Conservation (phyloP, 2,113 vertebrate genomes). For the Saimiri boliviensis region DNA sequence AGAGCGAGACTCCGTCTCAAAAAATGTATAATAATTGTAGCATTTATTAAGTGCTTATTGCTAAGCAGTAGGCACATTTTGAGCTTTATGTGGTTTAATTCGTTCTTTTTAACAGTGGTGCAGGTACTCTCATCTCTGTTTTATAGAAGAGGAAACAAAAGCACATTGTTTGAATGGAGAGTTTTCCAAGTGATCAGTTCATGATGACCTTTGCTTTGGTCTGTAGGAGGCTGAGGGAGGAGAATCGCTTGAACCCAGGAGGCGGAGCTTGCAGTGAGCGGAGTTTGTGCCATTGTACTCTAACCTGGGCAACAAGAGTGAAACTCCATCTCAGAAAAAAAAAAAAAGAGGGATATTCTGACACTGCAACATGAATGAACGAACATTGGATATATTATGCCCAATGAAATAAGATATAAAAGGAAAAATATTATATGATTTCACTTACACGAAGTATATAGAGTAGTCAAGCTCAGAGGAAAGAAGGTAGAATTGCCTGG, state of each 20-base stretch:
- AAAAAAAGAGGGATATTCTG: background rate
- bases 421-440: background rate
- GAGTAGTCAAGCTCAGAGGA: background rate
- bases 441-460: background rate
- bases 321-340: too few species aligned
- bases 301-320: too few species aligned
- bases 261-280: too few species aligned
- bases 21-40: background rate
- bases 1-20: too few species aligned
- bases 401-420: constrained; percentile 7
- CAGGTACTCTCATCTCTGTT: background rate
- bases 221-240: background rate
- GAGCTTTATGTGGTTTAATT: background rate
- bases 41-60: background rate
- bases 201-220: background rate
- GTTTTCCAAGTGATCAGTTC: background rate
- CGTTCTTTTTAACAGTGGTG: background rate
- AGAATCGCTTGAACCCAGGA: too few species aligned
- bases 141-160: background rate
- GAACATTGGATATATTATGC: background rate
- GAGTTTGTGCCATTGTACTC: too few species aligned
- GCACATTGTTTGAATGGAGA: background rate
- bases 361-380: background rate
- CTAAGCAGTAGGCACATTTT: background rate
- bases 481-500: background rate